Conservation (phyloP, 1,140 invertebrate species). For the Drosophila leontia region DNA sequence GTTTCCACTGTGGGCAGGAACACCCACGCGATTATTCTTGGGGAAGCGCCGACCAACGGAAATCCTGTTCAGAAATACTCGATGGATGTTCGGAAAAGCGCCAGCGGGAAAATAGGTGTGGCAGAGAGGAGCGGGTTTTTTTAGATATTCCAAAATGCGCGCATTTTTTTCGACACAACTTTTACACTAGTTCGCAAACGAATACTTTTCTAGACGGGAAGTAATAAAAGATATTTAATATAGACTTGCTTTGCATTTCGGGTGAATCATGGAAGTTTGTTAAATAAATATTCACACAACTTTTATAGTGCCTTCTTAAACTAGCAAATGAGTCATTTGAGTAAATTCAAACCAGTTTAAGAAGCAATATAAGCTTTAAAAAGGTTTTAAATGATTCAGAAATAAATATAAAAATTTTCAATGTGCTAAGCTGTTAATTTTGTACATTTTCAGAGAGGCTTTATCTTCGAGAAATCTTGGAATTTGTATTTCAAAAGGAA, state of each 20-base stretch:
- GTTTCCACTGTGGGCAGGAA: conserved; percentile 4
- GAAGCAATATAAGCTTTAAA: too few species aligned
- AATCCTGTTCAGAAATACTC: conserved; percentile 22
- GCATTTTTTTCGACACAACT: background rate
- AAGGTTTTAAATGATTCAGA: background rate
- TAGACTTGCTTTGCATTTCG: conserved; percentile 22
- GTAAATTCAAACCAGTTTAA: background rate
- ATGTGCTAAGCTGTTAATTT: background rate
- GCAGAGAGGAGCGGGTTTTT: conserved; percentile 2
- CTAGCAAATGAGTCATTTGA: conserved; percentile 19
- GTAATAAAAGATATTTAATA: conserved; percentile 14
- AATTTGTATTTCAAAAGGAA: background rate
- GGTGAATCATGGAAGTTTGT: conserved; percentile 25
- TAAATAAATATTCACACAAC: conserved; percentile 11
- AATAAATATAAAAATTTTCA: background rate
- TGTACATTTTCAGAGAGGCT: background rate
- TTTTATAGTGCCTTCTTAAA: background rate
- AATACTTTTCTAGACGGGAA: background rate
- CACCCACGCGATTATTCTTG: conserved; percentile 37
- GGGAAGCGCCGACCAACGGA: conserved; percentile 26
- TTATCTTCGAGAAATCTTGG: background rate
- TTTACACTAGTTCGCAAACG: too few species aligned
- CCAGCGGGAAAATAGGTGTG: conserved; percentile 48
- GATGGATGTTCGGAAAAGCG: conserved; percentile 30
- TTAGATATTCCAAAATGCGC: conserved; percentile 3